These are phyloP conservation scores for Amphipoea lucens DNA, from an alignment of 2,888 invertebrate genomes.

Conservation along the genomic window DNA sequence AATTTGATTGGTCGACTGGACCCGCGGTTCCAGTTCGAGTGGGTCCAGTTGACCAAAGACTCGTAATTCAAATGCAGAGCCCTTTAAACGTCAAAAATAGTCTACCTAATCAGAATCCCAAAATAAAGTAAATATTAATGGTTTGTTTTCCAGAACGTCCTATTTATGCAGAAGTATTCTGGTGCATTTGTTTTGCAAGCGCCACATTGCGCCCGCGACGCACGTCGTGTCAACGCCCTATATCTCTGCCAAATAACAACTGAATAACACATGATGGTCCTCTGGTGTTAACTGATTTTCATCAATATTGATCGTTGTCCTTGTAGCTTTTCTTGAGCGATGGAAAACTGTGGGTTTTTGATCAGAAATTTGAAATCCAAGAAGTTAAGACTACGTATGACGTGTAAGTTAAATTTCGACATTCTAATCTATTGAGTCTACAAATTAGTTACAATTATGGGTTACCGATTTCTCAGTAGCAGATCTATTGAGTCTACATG, in stretches of 20 bases:
- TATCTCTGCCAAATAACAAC: constrained; percentile 57
- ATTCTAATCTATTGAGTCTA: not conserved
- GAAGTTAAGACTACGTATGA: no score
- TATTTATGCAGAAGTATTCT: constrained; percentile 62
- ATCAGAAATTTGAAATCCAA: not conserved
- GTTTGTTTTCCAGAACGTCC: constrained; percentile 50
- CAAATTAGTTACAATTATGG: not conserved
- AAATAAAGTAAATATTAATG: constrained; percentile 64
- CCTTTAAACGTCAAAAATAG: constrained; percentile 24
- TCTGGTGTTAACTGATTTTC: constrained; percentile 34
- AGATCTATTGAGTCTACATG: not conserved
- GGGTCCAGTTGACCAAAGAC: no score
- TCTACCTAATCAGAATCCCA: constrained; percentile 52
- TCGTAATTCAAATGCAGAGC: not conserved
- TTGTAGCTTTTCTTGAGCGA: not conserved
- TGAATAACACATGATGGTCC: constrained; percentile 46
- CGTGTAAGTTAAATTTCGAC: not conserved
- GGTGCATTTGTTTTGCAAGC: constrained; percentile 55
- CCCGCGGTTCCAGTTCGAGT: no score
- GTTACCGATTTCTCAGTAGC: not conserved
- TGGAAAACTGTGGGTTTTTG: not conserved
- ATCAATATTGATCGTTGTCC: constrained; percentile 25
- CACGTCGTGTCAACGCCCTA: constrained; percentile 45
- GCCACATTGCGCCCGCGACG: constrained; percentile 51
- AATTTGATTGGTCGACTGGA: no score